Evolutionary conservation across 1,140 invertebrate genomes (phyloP), one percentile per base, ranked within the genome.

Genomic region (Venturia canescens): DNA sequence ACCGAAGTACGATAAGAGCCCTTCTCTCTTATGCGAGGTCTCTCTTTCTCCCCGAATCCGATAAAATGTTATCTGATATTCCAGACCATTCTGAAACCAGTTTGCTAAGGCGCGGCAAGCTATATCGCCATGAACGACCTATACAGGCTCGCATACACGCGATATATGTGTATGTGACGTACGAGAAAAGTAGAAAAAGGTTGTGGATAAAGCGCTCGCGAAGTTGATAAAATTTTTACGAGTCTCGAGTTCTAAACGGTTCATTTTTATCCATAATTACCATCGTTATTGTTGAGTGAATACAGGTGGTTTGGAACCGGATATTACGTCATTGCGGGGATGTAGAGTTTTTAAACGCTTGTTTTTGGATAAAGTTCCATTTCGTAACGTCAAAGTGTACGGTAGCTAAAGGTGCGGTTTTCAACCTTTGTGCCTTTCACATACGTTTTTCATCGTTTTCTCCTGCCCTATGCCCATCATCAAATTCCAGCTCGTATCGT

Each of bases 1-100:
- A 69, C 67, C 67, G 34, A 18, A 21, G 67, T 69, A 69, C 67
- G 69, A 71, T 71, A 71, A 71, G 69, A 48, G 69, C 69, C 13
- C 67, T 38, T 26, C 38, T 71, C 34, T 16, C 34, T 71, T 18
- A 15, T 44, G 7, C 34, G 0, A 26, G 34, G 11, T 48, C n/a
- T 71, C 34, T 71, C 38, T 23, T 38, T 71, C 69, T 69, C 69
- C 16, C 23, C 21, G 69, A 48, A 44, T 48, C 3, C 69, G 34
- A 71, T 71, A 71, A 71, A 71, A 38, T 9, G 69, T 71, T 71
- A 71, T 71, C 69, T 71, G 69, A 31, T 69, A 71, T 26, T 71
- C 69, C 69, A 34, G 34, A 71, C 69, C 23, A 71, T 63, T 71
- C 69, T 15, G 44, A n/a, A 44, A 71, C 69, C 69, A 38, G 69